phyloP scores from a whole-genome alignment of 2,113 vertebrate species.

The Megaleporinus macrocephalus region DNA sequence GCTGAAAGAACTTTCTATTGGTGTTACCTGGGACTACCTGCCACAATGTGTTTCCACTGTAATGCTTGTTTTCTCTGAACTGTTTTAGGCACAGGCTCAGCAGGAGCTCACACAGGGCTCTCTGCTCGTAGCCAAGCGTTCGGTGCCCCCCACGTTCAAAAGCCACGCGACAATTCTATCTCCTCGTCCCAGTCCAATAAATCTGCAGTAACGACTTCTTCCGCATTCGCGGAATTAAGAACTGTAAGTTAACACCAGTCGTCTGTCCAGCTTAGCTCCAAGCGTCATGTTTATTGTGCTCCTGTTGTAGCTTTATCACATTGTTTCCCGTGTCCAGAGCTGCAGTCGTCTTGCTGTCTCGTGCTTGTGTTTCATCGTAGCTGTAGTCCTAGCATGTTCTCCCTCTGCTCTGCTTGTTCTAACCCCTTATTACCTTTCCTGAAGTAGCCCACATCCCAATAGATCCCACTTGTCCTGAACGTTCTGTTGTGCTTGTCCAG shows the following conservation, averaged over 20 bases:
- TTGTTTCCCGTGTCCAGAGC: not conserved
- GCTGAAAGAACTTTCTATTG: not conserved
- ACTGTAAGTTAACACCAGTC: constrained; percentile 43
- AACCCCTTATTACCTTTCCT: not conserved
- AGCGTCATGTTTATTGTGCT: not conserved
- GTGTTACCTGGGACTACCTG: not conserved
- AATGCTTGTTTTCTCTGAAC: constrained; percentile 13
- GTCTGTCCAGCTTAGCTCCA: constrained; percentile 8
- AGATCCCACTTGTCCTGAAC: not conserved
- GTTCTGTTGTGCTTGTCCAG: not conserved
- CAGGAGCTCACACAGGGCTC: constrained; percentile 18
- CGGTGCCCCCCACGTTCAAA: not conserved
- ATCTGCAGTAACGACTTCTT: constrained; percentile 19
- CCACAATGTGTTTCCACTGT: not conserved
- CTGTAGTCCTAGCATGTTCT: not conserved
- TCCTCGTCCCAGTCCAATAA: constrained; percentile 32
- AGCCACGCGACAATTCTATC: not conserved
- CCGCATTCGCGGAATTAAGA: constrained; percentile 30
- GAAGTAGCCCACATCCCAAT: not conserved
- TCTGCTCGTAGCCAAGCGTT: constrained; percentile 13
- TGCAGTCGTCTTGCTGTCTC: not conserved
- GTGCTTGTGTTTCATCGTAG: not conserved
- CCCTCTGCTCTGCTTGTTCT: not conserved
- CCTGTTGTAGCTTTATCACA: not conserved
- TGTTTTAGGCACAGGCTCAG: constrained; percentile 44